phyloP scores from a whole-genome alignment of 2,797 vertebrate genomes.

The Poeciliopsis paucimaculata region DNA sequence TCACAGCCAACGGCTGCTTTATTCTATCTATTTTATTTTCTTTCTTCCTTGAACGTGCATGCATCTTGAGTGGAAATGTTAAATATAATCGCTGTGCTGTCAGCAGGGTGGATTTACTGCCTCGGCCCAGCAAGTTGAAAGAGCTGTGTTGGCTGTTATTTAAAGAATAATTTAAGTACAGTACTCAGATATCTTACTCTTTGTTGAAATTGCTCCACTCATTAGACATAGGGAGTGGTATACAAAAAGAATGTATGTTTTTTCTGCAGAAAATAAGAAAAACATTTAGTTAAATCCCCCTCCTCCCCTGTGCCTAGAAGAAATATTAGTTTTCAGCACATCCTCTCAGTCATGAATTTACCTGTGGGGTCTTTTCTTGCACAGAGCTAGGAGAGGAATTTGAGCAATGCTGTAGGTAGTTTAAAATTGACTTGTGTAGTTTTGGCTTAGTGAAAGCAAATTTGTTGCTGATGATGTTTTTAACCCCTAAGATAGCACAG shows the following conservation, averaged over 20 bases:
- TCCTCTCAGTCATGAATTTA: conserved; percentile 58
- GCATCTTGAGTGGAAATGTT: conserved; percentile 72
- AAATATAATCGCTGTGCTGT: conserved; percentile 70
- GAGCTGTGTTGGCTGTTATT: conserved; percentile 69
- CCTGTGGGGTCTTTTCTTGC: conserved; percentile 55
- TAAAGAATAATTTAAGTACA: conserved; percentile 63
- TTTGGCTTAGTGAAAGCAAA: conserved; percentile 52
- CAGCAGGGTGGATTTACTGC: conserved; percentile 63
- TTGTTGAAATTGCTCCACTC: conserved; percentile 36
- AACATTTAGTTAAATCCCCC: conserved; percentile 25
- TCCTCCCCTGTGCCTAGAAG: conserved; percentile 41
- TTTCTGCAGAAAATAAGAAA: background rate
- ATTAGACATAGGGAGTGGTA: conserved; percentile 29
- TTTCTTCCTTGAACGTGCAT: conserved; percentile 66
- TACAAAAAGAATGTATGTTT: conserved; percentile 19
- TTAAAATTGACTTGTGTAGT: conserved; percentile 40
- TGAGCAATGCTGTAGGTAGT: conserved; percentile 45
- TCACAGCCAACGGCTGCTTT: conserved; percentile 74
- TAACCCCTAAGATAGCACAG: conserved; percentile 32
- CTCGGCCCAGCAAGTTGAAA: conserved; percentile 36
- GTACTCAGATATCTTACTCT: conserved; percentile 41
- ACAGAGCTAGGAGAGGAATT: conserved; percentile 43
- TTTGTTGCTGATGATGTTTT: conserved; percentile 61
- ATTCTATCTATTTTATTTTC: conserved; percentile 60
- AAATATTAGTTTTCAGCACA: conserved; percentile 48